Conservation (phyloP, 2,888 invertebrate genomes). For the Emmelina monodactyla region DNA sequence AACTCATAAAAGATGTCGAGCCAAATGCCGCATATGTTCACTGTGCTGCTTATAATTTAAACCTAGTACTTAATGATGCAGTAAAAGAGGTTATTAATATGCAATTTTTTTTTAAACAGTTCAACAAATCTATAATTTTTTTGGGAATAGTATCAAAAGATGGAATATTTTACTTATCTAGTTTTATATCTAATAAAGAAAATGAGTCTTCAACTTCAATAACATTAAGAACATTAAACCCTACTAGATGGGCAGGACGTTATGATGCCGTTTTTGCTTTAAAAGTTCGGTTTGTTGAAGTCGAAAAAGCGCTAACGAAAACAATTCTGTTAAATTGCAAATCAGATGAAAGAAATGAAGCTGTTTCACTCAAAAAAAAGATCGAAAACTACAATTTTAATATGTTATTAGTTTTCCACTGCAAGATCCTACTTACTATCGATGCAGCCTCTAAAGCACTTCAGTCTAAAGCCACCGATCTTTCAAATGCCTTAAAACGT, state of each 20-base stretch:
- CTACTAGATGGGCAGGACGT: constrained; percentile 10
- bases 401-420: no score
- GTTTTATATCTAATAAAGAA: constrained; percentile 12
- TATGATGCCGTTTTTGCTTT: background rate
- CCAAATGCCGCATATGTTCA: constrained; percentile 11
- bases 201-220: constrained; percentile 3
- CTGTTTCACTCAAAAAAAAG: no score
- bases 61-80: constrained; percentile 12
- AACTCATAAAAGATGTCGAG: constrained; percentile 10
- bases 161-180: constrained; percentile 14
- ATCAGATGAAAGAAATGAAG: no score
- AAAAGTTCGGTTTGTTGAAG: no score
- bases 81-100: constrained; percentile 10
- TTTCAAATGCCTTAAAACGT: no score
- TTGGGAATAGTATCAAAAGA: constrained; percentile 12
- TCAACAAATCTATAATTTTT: constrained; percentile 8
- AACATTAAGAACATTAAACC: constrained; percentile 13
- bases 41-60: constrained; percentile 12
- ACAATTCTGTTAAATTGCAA: no score
- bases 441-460: no score
- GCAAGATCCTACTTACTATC: no score
- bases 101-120: constrained; percentile 8
- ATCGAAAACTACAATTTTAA: no score
- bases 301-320: no score
- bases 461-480: no score